Evolutionary conservation across 2,888 invertebrate genomes (phyloP), one percentile per base, ranked within the genome.

Genomic region (Luperina testacea): DNA sequence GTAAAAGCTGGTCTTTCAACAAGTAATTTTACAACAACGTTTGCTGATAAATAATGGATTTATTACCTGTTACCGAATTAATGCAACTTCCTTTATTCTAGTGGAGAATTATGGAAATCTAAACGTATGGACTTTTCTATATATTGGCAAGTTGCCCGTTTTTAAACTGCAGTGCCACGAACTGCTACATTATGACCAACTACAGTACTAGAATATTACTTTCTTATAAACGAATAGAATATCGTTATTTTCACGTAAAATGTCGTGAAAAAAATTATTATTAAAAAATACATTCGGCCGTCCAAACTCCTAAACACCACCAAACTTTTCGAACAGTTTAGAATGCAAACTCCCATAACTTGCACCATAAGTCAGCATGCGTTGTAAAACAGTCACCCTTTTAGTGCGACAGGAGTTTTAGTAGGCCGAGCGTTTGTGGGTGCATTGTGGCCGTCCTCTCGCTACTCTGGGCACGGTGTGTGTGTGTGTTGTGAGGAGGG

Each of bases 361-460:
- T 91, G 84, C 42, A 75, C 85, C 84, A 67, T 70, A 76, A 71
- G 82, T 81, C 81, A 80, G 75, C 42, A 78, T 79, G 71, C 87
- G 84, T 85, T 90, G 87, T 86, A 88, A 77, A 83, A 85, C 86
- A 88, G 90, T 89, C 89, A 87, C 91, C 75, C 91, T 93, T 93
- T 93, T 92, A 92, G 89, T 88, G 85, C 86, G 82, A 88, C 91
- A 89, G 84, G 85, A 89, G 91, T 91, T 92, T 92, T 87, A 88
- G 90, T 91, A 90, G 91, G 89, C 87, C 88, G 89, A 86, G 84
- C 88, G 82, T 87, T 85, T 89, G 88, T 76, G 87, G 86, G 77
- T 81, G 64, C 82, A 79, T 82, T 84, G 82, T 81, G 78, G 80
- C 82, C 24, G 59, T 77, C 64, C 77, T 80, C 67, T 70, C 70